Evolutionary conservation across 2,797 vertebrate species (phyloP).

Genomic region (Leptatherina wallacei): DNA sequence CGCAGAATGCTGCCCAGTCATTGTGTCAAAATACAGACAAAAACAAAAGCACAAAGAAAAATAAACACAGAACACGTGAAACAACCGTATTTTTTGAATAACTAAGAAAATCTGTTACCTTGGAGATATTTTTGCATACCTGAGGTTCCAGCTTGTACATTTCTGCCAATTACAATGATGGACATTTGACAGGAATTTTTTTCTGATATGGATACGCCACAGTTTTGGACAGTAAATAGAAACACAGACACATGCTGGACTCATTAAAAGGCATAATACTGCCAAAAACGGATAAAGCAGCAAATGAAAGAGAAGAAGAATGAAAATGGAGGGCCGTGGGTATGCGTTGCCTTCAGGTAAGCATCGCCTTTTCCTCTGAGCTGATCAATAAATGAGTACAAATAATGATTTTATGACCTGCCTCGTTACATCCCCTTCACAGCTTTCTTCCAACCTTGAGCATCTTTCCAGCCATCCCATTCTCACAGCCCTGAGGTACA

Average conservation of each 20-base stretch:
- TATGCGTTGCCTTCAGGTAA: conserved; percentile 33
- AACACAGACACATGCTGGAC: not conserved
- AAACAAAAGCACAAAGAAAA: conserved; percentile 8
- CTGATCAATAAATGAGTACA: conserved; percentile 5
- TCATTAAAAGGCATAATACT: not conserved
- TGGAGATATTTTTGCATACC: not conserved
- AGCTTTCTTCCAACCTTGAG: conserved; percentile 3
- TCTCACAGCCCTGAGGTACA: not conserved
- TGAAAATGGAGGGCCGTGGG: not conserved
- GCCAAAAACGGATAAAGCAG: not conserved
- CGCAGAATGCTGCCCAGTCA: conserved; percentile 33
- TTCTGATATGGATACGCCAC: not conserved
- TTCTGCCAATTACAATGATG: not conserved
- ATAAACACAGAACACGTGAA: not conserved
- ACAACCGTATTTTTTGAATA: conserved; percentile 1
- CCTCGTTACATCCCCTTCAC: conserved; percentile 3
- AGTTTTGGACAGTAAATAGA: not conserved
- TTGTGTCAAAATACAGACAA: conserved; percentile 43
- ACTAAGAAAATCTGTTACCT: not conserved
- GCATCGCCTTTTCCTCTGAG: conserved; percentile 16
- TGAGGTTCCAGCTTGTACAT: not conserved
- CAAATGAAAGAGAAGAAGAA: not conserved
- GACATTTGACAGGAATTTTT: not conserved
- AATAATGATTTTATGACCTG: conserved; percentile 1
- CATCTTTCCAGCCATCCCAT: conserved; percentile 7